Conservation (phyloP, 2,113 vertebrate species). For the Choloepus hoffmanni region DNA sequence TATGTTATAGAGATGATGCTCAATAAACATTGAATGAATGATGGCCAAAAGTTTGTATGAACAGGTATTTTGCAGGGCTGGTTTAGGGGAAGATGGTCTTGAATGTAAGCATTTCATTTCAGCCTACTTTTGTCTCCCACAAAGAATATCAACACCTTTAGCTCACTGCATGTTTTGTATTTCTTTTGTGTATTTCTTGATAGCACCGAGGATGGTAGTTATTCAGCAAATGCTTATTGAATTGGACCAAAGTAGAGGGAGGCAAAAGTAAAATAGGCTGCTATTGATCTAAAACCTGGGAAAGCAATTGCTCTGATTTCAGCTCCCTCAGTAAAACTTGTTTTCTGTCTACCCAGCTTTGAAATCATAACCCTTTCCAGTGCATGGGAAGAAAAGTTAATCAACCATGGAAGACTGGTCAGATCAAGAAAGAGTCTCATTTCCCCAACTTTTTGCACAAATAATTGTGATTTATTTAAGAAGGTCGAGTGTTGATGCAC, state of each 20-base stretch:
- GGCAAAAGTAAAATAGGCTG: background rate
- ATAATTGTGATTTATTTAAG: slow-evolving; percentile 2
- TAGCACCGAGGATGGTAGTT: background rate
- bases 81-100: background rate
- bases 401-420: background rate
- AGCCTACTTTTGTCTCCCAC: background rate
- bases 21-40: slow-evolving; percentile 28
- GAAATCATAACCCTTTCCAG: background rate
- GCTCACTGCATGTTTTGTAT: background rate
- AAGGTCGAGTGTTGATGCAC: background rate
- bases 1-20: background rate
- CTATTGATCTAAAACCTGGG: background rate
- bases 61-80: background rate
- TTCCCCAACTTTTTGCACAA: background rate
- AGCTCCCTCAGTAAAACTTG: background rate
- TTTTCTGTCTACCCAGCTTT: background rate
- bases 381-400: background rate
- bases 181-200: slow-evolving; percentile 45
- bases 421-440: background rate
- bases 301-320: background rate
- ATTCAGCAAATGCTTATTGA: background rate
- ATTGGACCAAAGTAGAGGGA: background rate
- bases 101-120: background rate
- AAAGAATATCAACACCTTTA: background rate
- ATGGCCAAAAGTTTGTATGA: background rate